phyloP scores from a whole-genome alignment of 1,140 invertebrate species.

The Drosophila novamexicana region DNA sequence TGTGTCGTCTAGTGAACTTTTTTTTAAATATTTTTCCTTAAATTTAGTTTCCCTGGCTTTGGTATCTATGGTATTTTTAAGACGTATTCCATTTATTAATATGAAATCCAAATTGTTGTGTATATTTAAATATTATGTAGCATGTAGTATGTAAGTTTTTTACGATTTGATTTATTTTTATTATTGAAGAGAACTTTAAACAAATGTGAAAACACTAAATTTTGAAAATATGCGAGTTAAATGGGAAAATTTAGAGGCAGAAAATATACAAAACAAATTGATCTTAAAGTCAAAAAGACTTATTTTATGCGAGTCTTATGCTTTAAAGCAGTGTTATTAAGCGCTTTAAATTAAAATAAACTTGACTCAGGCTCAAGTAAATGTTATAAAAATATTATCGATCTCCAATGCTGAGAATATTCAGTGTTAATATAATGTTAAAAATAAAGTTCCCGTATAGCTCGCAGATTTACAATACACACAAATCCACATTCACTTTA shows the following conservation, averaged over 20 bases:
- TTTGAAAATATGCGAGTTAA: constrained; percentile 25
- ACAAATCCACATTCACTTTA: not conserved
- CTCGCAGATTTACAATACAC: constrained; percentile 17
- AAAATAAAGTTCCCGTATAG: not conserved
- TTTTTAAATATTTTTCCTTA: constrained; percentile 4
- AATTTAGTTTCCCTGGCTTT: constrained; percentile 25
- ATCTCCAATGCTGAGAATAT: too few relatives aligned
- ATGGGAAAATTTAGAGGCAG: not conserved
- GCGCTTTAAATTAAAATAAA: too few relatives aligned
- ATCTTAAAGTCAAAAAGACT: too few relatives aligned
- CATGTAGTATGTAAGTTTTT: constrained; percentile 30
- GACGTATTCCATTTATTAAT: constrained; percentile 2
- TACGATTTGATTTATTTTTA: constrained; percentile 5
- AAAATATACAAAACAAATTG: too few relatives aligned
- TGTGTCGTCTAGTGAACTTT: constrained; percentile 36
- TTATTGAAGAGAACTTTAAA: constrained; percentile 8
- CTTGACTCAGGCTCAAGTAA: too few relatives aligned
- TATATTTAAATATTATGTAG: constrained; percentile 10
- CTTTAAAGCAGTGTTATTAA: too few relatives aligned
- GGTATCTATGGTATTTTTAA: constrained; percentile 25
- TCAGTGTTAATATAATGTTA: too few relatives aligned
- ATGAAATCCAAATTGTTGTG: constrained; percentile 5
- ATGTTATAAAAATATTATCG: too few relatives aligned
- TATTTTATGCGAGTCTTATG: too few relatives aligned
- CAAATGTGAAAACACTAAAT: constrained; percentile 11